Base-by-base conservation (phyloP, 2,888 invertebrate genomes). In the Aphidoletes aphidimyza region DNA sequence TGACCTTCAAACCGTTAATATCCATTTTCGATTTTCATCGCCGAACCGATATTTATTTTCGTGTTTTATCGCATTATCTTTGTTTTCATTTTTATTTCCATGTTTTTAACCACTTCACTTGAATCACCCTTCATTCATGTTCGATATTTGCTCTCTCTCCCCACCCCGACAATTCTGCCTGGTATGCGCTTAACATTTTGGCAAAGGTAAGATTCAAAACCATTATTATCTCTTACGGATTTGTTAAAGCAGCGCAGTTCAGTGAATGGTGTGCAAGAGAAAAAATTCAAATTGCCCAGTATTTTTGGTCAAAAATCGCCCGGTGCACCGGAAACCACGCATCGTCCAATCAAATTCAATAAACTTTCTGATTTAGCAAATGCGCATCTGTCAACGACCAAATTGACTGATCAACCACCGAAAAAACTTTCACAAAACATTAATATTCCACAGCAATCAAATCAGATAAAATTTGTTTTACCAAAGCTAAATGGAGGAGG, bases 121-220 rank as follows among this genome's bases (percentile, higher is more conserved):
- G n/a, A n/a, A n/a, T n/a, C n/a, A n/a, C n/a, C n/a, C n/a, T n/a
- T n/a, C n/a, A n/a, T n/a, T n/a, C n/a, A n/a, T n/a, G n/a, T n/a
- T n/a, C n/a, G n/a, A n/a, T n/a, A n/a, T n/a, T n/a, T n/a, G n/a
- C n/a, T n/a, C n/a, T n/a, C n/a, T n/a, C n/a, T n/a, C n/a, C n/a
- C n/a, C n/a, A n/a, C n/a, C n/a, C n/a, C 14, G 45, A 45, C 14
- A 45, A 8, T 45, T 45, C 11, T 54, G 22, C 22, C 2, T 22
- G n/a, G n/a, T 54, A 19, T 54, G 54, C 22, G 22, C 22, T 81
- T 8, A n/a, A 2, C n/a, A 78, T 81, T 81, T 81, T 69, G 37
- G 81, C 81, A 87, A 91, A 91, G 91, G 91, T 91, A 91, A 91
- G 91, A 90, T 90, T 86, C 88, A 83, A 87, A 87, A 85, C 85